phyloP scores from a whole-genome alignment of 2,888 invertebrate genomes.

The Leucoptera coffeella region DNA sequence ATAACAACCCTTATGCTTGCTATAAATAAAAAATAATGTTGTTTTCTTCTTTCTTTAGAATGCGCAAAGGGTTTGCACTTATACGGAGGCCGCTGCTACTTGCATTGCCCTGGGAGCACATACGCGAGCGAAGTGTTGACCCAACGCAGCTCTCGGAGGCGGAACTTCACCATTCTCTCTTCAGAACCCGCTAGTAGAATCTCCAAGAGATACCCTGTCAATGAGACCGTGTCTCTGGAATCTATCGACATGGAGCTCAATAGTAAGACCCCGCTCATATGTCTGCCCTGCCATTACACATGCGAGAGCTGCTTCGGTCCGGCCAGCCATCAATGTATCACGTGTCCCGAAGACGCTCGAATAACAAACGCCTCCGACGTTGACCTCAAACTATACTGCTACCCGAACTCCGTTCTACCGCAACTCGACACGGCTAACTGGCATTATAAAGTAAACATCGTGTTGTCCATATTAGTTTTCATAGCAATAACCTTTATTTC shows the following conservation, averaged over 20 bases:
- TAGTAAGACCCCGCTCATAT: slow-evolving; percentile 30
- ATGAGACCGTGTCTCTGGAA: slow-evolving; percentile 15
- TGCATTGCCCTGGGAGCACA: slow-evolving; percentile 49
- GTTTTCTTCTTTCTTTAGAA: no score
- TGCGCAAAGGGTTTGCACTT: slow-evolving; percentile 58
- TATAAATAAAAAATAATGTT: no score
- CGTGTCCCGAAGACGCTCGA: slow-evolving; percentile 61
- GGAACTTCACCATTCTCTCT: slow-evolving; percentile 26
- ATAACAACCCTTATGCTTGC: no score
- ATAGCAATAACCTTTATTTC: slow-evolving; percentile 17
- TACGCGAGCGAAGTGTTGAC: slow-evolving; percentile 33
- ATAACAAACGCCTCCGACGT: slow-evolving; percentile 32
- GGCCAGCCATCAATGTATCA: slow-evolving; percentile 60
- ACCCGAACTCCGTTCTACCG: slow-evolving; percentile 34
- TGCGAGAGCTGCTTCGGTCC: slow-evolving; percentile 66
- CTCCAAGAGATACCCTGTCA: slow-evolving; percentile 19
- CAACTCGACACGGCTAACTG: slow-evolving; percentile 33
- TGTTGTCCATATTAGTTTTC: slow-evolving; percentile 24
- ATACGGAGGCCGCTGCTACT: slow-evolving; percentile 54
- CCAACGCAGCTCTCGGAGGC: slow-evolving; percentile 30
- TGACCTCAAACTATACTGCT: slow-evolving; percentile 41
- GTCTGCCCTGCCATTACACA: slow-evolving; percentile 68
- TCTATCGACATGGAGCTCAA: slow-evolving; percentile 28
- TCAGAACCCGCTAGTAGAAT: slow-evolving; percentile 13
- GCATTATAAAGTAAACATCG: slow-evolving; percentile 36